Conservation (phyloP, 2,888 invertebrate genomes). For the Schizotus pectinicornis region DNA sequence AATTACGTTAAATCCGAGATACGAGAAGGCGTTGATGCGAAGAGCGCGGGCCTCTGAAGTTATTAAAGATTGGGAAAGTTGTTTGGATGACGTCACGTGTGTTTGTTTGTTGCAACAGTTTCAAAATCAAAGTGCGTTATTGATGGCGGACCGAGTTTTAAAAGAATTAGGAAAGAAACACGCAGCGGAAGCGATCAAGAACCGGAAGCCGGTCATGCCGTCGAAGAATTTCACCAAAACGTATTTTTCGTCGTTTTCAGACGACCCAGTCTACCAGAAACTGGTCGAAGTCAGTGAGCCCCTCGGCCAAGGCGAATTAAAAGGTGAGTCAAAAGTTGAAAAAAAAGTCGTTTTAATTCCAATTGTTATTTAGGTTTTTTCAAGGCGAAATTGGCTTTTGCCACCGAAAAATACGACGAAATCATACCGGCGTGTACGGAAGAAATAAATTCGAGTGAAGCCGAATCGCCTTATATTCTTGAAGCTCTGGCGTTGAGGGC, state of each 20-base stretch:
- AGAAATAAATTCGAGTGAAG: slow-evolving; percentile 70
- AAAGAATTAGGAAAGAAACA: slow-evolving; percentile 80
- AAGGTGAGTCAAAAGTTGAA: slow-evolving; percentile 41
- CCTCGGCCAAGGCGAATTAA: slow-evolving; percentile 50
- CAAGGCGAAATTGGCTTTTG: slow-evolving; percentile 74
- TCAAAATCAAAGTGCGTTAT: slow-evolving; percentile 78
- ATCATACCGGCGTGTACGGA: slow-evolving; percentile 81
- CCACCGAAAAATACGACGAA: slow-evolving; percentile 75
- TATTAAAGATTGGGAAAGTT: slow-evolving; percentile 77
- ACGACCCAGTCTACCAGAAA: slow-evolving; percentile 77
- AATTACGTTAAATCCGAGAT: slow-evolving; percentile 81
- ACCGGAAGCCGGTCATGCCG: slow-evolving; percentile 76
- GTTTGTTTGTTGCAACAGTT: slow-evolving; percentile 91
- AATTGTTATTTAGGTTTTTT: slow-evolving; percentile 64
- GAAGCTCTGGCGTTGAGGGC: slow-evolving; percentile 82
- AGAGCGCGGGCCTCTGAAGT: slow-evolving; percentile 85
- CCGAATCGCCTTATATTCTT: slow-evolving; percentile 67
- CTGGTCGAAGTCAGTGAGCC: slow-evolving; percentile 56
- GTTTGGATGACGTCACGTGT: slow-evolving; percentile 91
- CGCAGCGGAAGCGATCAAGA: slow-evolving; percentile 76
- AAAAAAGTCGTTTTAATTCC: neutral
- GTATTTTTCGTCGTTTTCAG: slow-evolving; percentile 86
- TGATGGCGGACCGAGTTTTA: slow-evolving; percentile 86
- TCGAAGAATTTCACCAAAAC: slow-evolving; percentile 86
- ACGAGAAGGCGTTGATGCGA: slow-evolving; percentile 85